Conservation (phyloP, 2,113 vertebrate genomes). For the Puffinus mauretanicus region DNA sequence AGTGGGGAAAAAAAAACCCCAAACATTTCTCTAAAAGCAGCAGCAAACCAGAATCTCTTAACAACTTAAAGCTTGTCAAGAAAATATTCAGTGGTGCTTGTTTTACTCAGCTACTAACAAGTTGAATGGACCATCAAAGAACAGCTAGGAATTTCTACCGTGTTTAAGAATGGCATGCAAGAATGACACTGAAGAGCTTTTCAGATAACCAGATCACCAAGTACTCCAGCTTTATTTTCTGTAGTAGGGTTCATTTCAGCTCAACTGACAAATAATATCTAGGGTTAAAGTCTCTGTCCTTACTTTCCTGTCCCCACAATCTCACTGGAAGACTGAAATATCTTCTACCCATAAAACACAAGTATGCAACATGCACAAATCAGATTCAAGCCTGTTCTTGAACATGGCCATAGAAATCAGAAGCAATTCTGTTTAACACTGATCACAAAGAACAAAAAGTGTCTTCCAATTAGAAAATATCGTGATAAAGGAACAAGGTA, state of each 20-base stretch:
- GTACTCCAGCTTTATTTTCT: not conserved
- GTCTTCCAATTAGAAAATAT: not conserved
- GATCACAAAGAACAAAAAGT: not conserved
- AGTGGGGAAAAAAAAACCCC: not conserved
- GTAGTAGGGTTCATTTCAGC: not conserved
- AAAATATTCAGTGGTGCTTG: not conserved
- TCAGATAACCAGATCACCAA: not conserved
- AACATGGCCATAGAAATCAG: not conserved
- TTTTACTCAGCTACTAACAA: not conserved
- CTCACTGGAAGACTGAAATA: not conserved
- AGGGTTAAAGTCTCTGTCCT: not conserved
- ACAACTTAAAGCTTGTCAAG: not conserved
- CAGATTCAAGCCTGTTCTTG: not conserved
- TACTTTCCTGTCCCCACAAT: not conserved
- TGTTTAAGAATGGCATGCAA: fast-evolving
- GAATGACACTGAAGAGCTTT: not conserved
- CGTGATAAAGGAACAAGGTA: not conserved
- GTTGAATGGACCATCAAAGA: not conserved
- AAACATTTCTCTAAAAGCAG: not conserved
- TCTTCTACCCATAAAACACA: not conserved
- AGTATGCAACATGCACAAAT: not conserved
- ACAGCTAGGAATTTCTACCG: not conserved
- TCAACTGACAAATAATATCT: not conserved
- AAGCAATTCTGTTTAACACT: not conserved
- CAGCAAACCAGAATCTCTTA: not conserved